These are phyloP conservation scores for Pelecanus crispus DNA, from an alignment of 2,113 vertebrate genomes.

Conservation along the genomic window DNA sequence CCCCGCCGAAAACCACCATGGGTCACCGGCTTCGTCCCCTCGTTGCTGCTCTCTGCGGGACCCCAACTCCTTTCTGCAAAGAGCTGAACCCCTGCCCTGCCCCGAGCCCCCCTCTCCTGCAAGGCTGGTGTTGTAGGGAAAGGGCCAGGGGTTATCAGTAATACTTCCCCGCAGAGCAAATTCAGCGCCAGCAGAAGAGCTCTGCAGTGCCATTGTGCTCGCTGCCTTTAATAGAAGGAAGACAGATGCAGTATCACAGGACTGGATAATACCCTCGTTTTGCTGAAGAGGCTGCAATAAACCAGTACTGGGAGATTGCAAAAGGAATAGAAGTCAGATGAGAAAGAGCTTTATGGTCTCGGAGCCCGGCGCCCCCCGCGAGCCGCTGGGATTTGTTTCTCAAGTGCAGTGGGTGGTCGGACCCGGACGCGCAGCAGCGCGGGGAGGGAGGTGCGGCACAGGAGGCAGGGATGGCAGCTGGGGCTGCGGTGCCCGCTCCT, in stretches of 20 bases:
- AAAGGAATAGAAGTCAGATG: conserved; percentile 41
- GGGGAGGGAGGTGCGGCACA: accelerated
- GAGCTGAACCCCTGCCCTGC: background rate
- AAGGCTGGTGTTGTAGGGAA: background rate
- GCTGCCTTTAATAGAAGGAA: conserved; percentile 23
- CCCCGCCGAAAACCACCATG: background rate
- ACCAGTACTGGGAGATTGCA: conserved; percentile 11
- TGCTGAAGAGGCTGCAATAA: conserved; percentile 56
- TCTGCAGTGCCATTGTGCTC: conserved; percentile 40
- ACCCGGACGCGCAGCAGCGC: accelerated
- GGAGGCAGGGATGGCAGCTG: accelerated
- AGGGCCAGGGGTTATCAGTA: accelerated
- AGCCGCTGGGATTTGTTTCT: background rate
- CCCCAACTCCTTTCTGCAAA: background rate
- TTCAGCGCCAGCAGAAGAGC: background rate
- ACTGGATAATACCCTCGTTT: conserved; percentile 39
- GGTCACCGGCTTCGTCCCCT: background rate
- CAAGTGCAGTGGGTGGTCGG: background rate
- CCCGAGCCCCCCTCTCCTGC: background rate
- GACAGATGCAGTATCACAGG: conserved; percentile 41
- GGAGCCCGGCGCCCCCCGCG: accelerated
- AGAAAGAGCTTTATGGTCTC: conserved; percentile 54
- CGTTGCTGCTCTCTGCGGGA: accelerated
- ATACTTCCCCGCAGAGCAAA: background rate
- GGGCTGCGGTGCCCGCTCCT: background rate